Conservation (phyloP, 1,140 invertebrate genomes). For the Palaemon carinicauda region DNA sequence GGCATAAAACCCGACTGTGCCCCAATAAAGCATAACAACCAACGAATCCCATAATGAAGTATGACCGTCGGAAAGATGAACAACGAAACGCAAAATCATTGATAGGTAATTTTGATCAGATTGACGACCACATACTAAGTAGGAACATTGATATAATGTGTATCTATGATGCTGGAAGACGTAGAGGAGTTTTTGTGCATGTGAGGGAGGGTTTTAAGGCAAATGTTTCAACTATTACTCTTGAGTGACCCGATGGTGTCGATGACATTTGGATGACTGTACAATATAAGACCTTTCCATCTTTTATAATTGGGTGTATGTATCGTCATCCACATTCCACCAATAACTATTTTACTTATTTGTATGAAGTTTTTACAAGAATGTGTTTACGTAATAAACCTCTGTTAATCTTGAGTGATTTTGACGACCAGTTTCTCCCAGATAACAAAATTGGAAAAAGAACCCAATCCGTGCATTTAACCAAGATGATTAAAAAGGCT, state of each 20-base stretch:
- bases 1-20: too few species aligned
- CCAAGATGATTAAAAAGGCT: neutral
- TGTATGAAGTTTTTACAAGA: neutral
- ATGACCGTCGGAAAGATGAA: too few species aligned
- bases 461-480: neutral
- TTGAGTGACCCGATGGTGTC: neutral
- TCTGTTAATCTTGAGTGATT: neutral
- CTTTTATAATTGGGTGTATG: constrained; percentile 1
- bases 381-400: neutral
- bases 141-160: too few species aligned
- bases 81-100: too few species aligned
- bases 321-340: constrained; percentile 10
- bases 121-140: too few species aligned
- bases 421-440: neutral
- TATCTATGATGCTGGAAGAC: too few species aligned
- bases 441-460: neutral
- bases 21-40: too few species aligned
- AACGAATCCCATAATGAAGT: too few species aligned
- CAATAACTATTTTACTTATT: neutral
- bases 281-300: neutral
- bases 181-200: too few species aligned
- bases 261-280: constrained; percentile 2
- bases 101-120: too few species aligned
- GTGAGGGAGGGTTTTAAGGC: neutral
- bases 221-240: neutral